Percentiles rank a stretch among this genome's conserved stretches.
phyloP scores from a whole-genome alignment of 2,888 invertebrate species.

The Erebia ligea region DNA sequence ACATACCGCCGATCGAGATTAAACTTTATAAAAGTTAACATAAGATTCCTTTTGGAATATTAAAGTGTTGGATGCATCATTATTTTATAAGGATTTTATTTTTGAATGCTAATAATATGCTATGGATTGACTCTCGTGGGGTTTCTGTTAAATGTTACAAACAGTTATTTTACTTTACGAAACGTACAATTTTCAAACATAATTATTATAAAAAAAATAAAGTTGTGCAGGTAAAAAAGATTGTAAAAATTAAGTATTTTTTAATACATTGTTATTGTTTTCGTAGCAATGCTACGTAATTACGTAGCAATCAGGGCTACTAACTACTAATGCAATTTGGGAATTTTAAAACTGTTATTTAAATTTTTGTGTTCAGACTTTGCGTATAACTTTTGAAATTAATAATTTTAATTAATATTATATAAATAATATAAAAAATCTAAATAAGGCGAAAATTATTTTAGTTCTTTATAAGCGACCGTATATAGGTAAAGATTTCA shows the following conservation, averaged over 20 bases:
- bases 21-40: background rate
- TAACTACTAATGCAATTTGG: background rate
- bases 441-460: no score
- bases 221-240: background rate
- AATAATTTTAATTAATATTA: no score
- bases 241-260: background rate
- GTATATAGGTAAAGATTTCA: background rate
- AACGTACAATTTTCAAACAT: background rate
- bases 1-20: conserved; percentile 24
- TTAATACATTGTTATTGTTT: background rate
- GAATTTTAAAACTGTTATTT: background rate
- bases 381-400: no score
- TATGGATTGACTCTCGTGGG: conserved; percentile 1
- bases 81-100: conserved; percentile 34
- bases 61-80: conserved; percentile 7
- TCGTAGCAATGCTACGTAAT: conserved; percentile 6
- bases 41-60: conserved; percentile 27
- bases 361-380: background rate
- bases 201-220: background rate
- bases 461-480: no score
- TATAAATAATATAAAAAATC: no score
- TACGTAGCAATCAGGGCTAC: background rate
- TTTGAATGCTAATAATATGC: conserved; percentile 23
- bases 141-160: background rate
- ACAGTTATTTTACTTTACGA: background rate